Percentiles rank a stretch among this genome's conserved stretches.
phyloP scores from a whole-genome alignment of 1,140 invertebrate genomes.

The Trichonephila inaurata region DNA sequence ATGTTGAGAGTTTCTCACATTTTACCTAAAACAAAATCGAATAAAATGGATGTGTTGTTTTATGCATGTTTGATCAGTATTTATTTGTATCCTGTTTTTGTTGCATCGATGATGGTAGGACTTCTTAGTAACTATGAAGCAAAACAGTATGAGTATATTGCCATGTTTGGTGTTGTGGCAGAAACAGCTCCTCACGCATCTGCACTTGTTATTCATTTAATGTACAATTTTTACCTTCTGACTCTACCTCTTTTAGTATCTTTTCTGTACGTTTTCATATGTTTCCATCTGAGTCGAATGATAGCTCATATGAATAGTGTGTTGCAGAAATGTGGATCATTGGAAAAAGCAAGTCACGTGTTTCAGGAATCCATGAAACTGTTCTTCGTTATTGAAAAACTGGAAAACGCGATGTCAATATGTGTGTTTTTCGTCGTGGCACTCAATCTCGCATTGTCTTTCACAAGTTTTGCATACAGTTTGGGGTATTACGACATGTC shows the following conservation, averaged over 20 bases:
- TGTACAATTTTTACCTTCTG: slow-evolving; percentile 37
- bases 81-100: slow-evolving; percentile 6
- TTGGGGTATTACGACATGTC: slow-evolving; percentile 28
- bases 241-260: neutral
- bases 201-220: neutral
- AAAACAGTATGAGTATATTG: slow-evolving; percentile 14
- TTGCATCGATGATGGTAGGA: neutral
- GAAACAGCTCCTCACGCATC: neutral
- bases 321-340: neutral
- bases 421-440: slow-evolving; percentile 1
- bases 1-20: neutral
- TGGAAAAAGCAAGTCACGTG: neutral
- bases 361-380: neutral
- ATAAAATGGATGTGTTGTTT: neutral
- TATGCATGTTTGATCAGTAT: neutral
- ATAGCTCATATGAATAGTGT: neutral
- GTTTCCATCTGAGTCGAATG: neutral
- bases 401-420: slow-evolving; percentile 12
- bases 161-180: neutral
- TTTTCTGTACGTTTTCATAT: neutral
- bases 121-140: neutral
- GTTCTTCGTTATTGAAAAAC: neutral
- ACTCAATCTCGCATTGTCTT: neutral
- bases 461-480: slow-evolving; percentile 37
- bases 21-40: neutral